Evolutionary conservation across 2,888 invertebrate genomes (phyloP).

Genomic region (Frankliniella intonsa): DNA sequence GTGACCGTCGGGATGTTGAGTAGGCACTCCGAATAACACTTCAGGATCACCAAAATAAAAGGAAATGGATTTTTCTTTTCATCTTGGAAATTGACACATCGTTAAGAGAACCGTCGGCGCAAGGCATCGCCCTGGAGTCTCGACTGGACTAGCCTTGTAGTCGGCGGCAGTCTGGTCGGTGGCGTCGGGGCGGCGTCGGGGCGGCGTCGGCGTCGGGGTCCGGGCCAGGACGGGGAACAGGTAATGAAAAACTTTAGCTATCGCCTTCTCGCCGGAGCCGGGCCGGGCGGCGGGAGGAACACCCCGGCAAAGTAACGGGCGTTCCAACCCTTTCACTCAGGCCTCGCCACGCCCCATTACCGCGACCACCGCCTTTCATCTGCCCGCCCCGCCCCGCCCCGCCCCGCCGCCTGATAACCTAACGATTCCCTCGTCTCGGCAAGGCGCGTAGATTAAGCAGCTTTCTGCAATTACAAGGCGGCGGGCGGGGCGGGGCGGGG

Average conservation of each 20-base stretch:
- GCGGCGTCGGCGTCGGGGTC: neutral
- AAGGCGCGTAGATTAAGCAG: conserved; percentile 3
- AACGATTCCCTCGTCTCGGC: neutral
- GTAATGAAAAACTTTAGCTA: conserved; percentile 22
- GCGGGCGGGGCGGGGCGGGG: no score
- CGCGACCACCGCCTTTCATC: neutral
- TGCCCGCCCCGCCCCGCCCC: neutral
- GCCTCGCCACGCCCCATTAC: neutral
- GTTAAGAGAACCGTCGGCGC: no score
- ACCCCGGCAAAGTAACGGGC: neutral
- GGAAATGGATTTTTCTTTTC: no score
- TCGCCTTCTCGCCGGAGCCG: neutral
- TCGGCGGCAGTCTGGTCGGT: no score
- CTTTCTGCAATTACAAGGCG: conserved; percentile 2
- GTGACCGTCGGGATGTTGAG: no score
- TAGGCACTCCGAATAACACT: no score
- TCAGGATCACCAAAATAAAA: no score
- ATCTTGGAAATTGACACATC: no score
- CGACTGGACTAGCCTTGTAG: no score
- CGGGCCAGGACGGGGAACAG: neutral
- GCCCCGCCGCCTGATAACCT: neutral
- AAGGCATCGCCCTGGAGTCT: no score
- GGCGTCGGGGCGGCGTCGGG: neutral
- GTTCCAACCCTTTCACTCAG: neutral
- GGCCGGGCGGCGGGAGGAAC: neutral